Evolutionary conservation across 2,888 invertebrate genomes (phyloP).

Genomic region (Athrips mouffetella): DNA sequence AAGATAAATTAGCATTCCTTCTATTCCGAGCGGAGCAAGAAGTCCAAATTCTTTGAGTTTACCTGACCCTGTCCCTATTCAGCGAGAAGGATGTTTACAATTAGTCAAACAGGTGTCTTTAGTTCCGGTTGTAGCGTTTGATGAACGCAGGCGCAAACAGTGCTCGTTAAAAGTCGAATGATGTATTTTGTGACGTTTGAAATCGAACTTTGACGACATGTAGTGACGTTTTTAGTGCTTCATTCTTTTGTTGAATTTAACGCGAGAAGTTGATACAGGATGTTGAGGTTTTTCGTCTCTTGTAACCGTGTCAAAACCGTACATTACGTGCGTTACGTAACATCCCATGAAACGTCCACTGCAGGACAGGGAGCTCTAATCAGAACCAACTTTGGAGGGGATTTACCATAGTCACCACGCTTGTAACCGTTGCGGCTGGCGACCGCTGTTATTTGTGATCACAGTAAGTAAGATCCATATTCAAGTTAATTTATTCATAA

Average conservation of each 20-base stretch:
- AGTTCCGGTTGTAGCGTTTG: constrained; percentile 1
- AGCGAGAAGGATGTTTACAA: neutral
- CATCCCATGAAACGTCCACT: too few relatives aligned
- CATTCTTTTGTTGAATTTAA: neutral
- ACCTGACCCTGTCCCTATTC: neutral
- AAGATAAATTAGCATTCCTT: neutral
- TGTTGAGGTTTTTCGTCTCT: too few relatives aligned
- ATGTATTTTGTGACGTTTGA: neutral
- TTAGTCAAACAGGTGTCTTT: neutral
- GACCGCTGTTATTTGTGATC: too few relatives aligned
- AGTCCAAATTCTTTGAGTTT: neutral
- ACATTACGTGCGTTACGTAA: too few relatives aligned
- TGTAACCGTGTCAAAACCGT: too few relatives aligned
- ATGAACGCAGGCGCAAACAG: neutral
- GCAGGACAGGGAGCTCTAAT: too few relatives aligned
- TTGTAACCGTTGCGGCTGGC: too few relatives aligned
- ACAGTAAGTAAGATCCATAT: too few relatives aligned
- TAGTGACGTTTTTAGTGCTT: neutral
- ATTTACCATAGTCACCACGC: too few relatives aligned
- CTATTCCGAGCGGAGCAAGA: neutral
- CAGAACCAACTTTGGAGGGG: too few relatives aligned
- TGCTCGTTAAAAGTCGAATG: neutral
- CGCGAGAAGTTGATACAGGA: too few relatives aligned
- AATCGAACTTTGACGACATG: neutral
- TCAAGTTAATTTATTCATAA: too few relatives aligned